These are phyloP conservation scores for Hypercompe scribonia DNA, from an alignment of 2,888 invertebrate species.

Conservation along the genomic window DNA sequence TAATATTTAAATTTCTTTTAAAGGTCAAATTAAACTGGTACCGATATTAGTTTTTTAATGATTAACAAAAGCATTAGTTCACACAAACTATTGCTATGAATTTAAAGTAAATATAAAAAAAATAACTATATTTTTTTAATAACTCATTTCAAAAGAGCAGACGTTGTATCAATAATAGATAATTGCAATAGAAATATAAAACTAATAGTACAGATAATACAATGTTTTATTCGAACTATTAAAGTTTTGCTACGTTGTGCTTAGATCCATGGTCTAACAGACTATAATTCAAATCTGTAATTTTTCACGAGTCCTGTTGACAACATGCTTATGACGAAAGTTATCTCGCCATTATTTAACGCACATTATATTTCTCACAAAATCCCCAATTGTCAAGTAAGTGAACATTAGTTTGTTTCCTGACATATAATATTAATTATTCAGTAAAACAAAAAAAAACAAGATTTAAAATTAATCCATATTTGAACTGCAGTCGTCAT, in stretches of 20 bases:
- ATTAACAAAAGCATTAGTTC: not conserved
- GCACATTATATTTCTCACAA: not conserved
- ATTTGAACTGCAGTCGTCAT: no score
- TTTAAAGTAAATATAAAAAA: not conserved
- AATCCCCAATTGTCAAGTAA: no score
- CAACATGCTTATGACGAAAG: not conserved
- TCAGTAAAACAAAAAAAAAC: no score
- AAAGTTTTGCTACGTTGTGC: no score
- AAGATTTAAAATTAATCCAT: no score
- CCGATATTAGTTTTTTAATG: not conserved
- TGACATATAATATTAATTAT: not conserved
- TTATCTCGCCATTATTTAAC: not conserved
- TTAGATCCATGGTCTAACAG: no score
- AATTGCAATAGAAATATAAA: not conserved
- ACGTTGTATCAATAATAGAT: not conserved
- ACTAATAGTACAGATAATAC: no score
- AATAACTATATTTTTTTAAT: not conserved
- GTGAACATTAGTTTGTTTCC: not conserved
- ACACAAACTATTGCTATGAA: not conserved
- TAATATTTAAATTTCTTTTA: slow-evolving; percentile 11
- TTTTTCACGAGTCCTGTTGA: no score
- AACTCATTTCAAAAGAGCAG: no score
- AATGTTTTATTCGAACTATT: no score
- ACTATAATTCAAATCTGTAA: not conserved
- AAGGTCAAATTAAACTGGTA: not conserved